phyloP scores from a whole-genome alignment of 2,113 vertebrate species.

The Xenopus borealis region DNA sequence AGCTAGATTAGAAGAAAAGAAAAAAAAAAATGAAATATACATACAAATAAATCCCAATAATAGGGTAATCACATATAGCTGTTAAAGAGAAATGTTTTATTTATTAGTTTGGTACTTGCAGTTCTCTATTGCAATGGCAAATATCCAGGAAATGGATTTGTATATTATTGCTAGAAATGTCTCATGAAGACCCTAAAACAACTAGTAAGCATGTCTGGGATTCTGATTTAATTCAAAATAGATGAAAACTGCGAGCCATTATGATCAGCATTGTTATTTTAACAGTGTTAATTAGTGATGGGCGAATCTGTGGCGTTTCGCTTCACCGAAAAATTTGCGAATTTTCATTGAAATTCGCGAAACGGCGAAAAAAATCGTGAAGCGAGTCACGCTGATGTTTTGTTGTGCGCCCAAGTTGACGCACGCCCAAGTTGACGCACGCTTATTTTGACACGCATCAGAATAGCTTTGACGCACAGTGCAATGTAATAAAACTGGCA shows the following conservation, averaged over 20 bases:
- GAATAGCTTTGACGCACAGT: no score
- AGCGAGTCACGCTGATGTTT: no score
- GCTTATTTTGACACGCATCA: no score
- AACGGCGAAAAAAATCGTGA: no score
- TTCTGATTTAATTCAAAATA: constrained; percentile 29
- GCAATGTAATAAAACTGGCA: no score
- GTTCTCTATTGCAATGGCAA: constrained; percentile 14
- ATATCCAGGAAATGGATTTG: constrained; percentile 24
- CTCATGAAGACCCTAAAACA: constrained; percentile 29
- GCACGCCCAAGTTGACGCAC: no score
- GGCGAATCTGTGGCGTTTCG: no score
- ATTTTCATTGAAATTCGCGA: no score
- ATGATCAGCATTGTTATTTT: constrained; percentile 14
- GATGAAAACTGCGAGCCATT: constrained; percentile 40
- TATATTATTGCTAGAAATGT: constrained; percentile 12
- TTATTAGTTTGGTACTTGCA: constrained; percentile 12
- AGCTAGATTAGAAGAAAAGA: neutral
- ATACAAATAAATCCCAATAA: constrained; percentile 35
- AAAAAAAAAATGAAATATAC: constrained; percentile 13
- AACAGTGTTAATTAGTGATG: no score
- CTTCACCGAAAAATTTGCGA: no score
- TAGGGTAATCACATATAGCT: constrained; percentile 27
- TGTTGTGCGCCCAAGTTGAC: no score
- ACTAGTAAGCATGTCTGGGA: constrained; percentile 10
- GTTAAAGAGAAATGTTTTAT: constrained; percentile 20